phyloP scores from a whole-genome alignment of 2,797 vertebrate species.

The Carcharodon carcharias region DNA sequence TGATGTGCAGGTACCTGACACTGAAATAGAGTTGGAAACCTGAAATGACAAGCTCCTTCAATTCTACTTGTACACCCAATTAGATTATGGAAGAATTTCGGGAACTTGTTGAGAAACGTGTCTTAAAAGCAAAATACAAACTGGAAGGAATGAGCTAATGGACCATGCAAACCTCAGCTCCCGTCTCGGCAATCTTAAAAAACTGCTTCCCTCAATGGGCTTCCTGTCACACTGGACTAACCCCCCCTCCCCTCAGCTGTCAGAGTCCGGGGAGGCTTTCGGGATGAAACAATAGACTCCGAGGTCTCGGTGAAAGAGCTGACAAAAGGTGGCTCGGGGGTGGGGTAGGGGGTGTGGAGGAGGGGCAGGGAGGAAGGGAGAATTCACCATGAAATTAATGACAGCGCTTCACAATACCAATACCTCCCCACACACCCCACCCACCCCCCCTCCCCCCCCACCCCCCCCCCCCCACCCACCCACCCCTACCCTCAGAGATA shows the following conservation, averaged over 20 bases:
- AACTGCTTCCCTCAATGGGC: neutral
- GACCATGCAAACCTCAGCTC: neutral
- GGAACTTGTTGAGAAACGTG: neutral
- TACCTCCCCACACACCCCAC: neutral
- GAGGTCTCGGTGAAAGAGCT: neutral
- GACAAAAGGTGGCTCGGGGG: neutral
- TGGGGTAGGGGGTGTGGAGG: neutral
- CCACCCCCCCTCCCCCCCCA: neutral
- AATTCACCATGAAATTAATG: constrained; percentile 1
- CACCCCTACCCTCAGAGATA: neutral
- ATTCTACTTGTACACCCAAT: neutral
- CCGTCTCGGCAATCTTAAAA: neutral
- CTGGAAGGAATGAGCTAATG: neutral
- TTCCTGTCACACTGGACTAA: neutral
- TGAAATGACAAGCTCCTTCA: neutral
- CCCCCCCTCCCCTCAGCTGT: neutral
- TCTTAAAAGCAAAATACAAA: neutral
- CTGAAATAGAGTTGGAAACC: too few relatives aligned
- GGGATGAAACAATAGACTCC: neutral
- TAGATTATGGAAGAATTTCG: neutral
- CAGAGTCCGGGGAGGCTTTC: neutral
- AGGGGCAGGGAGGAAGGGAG: neutral
- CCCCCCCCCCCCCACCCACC: neutral
- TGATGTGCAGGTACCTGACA: neutral
- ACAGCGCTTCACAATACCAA: neutral